Evolutionary conservation across 2,888 invertebrate species (phyloP).

Genomic region (Ichneumoninae sp.): DNA sequence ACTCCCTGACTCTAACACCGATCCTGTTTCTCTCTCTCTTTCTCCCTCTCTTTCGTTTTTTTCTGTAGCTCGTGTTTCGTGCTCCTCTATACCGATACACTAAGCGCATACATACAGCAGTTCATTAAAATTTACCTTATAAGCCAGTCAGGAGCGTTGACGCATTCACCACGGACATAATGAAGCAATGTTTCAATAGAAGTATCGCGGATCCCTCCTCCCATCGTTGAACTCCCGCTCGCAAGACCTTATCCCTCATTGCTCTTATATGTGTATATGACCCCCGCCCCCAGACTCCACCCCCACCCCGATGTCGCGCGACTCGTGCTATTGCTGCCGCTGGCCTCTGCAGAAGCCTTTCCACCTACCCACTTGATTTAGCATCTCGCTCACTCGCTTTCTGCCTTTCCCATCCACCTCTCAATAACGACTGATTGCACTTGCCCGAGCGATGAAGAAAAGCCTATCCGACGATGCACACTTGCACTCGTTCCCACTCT

Average conservation of each 20-base stretch:
- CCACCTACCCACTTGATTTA: constrained; percentile 18
- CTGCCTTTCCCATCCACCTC: constrained; percentile 55
- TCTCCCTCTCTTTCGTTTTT: background rate
- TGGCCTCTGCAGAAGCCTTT: constrained; percentile 16
- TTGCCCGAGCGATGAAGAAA: constrained; percentile 70
- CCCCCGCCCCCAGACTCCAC: background rate
- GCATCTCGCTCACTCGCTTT: constrained; percentile 36
- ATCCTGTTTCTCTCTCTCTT: background rate
- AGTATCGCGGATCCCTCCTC: constrained; percentile 70
- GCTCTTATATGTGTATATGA: constrained; percentile 42
- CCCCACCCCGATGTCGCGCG: constrained; percentile 47
- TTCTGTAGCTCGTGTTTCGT: background rate
- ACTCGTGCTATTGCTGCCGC: constrained; percentile 29
- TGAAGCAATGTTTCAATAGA: constrained; percentile 80
- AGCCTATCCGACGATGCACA: constrained; percentile 57
- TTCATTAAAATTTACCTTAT: constrained; percentile 83
- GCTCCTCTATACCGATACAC: constrained; percentile 17
- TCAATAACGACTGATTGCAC: constrained; percentile 74
- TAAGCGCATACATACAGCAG: constrained; percentile 73
- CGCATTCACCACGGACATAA: constrained; percentile 80
- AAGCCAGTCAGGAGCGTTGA: constrained; percentile 77
- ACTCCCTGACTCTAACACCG: background rate
- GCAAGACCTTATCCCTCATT: constrained; percentile 25
- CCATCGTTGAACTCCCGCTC: constrained; percentile 44
- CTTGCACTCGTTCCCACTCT: constrained; percentile 29